Evolutionary conservation across 2,113 vertebrate genomes (phyloP), one percentile per base, ranked within the genome.

Genomic region (Psilopogon haemacephalus): DNA sequence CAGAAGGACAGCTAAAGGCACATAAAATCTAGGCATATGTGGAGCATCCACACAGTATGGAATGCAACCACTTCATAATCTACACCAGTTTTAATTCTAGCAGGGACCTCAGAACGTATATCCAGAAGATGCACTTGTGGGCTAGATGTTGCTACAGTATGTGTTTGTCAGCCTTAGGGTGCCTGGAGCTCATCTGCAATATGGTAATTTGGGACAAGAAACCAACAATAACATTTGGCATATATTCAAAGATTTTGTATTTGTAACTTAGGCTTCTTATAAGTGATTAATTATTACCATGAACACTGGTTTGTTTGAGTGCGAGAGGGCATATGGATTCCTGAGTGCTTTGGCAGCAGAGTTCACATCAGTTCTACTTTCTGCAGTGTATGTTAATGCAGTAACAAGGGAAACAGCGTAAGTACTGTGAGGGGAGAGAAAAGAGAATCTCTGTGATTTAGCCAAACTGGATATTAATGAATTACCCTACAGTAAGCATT

Each of bases 341-440:
- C 73, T 92, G 86, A 55, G 38, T 86, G 75, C 59, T 86, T 38
- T 63, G 38, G 46, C 64, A 92, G 92, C 82, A 69, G 80, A 93
- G 52, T 84, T 88, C 78, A 92, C 20, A 24, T 58, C 40, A 94
- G 79, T 93, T 93, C 90, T 97, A 94, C 95, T 95, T 92, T 96
- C 89, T 94, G 95, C 85, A 94, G 94, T 84, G 75, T 86, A 89
- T 92, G 84, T 74, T 92, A 95, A 96, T 95, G 94, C 88, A 94
- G 94, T 87, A 95, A 95, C 88, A 90, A 83, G 84, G 84, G 88
- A 95, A 97, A 96, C 63, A 91, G 82, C 64, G 2, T 27, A 89
- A 11, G 26, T 83, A 88, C 75, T 89, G 64, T 59, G 60, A 89
- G 60, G 82, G 71, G 44, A 73, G 32, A 88, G 84, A 95, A 94